Percentiles rank a stretch among this genome's conserved stretches.
phyloP scores from a whole-genome alignment of 2,888 invertebrate genomes.

The Heliconius aoede region DNA sequence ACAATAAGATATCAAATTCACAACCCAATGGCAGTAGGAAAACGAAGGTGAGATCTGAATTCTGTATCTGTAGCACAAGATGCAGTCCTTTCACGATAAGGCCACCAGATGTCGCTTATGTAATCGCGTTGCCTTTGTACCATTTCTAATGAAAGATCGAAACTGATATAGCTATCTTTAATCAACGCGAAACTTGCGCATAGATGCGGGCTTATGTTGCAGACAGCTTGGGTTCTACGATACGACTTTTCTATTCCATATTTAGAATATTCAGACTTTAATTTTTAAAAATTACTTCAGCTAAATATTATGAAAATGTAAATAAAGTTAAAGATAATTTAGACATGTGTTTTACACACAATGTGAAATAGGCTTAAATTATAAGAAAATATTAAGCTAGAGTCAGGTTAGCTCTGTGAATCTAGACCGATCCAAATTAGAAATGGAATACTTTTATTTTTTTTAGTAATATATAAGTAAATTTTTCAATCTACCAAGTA shows the following conservation, averaged over 20 bases:
- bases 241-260: not conserved
- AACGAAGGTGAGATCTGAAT: conserved; percentile 40
- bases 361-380: not conserved
- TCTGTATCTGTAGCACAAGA: conserved; percentile 59
- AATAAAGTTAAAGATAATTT: not conserved
- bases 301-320: not conserved
- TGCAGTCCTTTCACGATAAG: conserved; percentile 79
- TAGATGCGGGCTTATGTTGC: conserved; percentile 70
- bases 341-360: not conserved
- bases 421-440: not conserved
- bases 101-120: conserved; percentile 78
- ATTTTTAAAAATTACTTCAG: not conserved
- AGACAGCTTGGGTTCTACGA: conserved; percentile 49
- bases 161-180: conserved; percentile 82
- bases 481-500: too few species aligned
- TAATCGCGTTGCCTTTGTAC: conserved; percentile 80
- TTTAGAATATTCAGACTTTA: not conserved
- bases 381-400: not conserved
- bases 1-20: conserved; percentile 17
- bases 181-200: conserved; percentile 78
- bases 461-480: too few species aligned
- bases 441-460: not conserved
- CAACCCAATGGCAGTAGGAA: conserved; percentile 29
- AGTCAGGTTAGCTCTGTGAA: too few species aligned
- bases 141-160: conserved; percentile 79